phyloP scores from a whole-genome alignment of 2,888 invertebrate species.

The Strigamia transsilvanica region DNA sequence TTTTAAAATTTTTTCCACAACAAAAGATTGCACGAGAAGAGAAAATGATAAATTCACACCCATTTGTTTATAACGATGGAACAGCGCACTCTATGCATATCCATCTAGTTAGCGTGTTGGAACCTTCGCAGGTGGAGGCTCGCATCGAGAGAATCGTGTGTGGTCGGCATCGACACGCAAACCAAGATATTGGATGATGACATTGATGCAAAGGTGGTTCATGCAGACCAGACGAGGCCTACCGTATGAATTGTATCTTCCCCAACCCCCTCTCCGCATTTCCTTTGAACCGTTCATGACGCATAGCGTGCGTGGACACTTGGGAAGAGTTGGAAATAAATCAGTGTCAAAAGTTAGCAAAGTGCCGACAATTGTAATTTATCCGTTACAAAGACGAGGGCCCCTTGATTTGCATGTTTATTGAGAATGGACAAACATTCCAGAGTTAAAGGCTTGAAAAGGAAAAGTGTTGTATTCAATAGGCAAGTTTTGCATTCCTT shows the following conservation, averaged over 20 bases:
- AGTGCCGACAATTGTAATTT: slow-evolving; percentile 54
- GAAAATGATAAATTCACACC: too few species aligned
- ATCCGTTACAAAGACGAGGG: slow-evolving; percentile 20
- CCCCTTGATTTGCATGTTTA: slow-evolving; percentile 53
- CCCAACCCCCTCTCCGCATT: neutral
- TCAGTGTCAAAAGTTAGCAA: slow-evolving; percentile 50
- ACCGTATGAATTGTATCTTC: neutral
- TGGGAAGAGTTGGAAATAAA: slow-evolving; percentile 41
- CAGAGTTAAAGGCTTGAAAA: slow-evolving; percentile 14
- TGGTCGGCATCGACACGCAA: slow-evolving; percentile 41
- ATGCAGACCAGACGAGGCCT: neutral
- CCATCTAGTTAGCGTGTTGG: neutral
- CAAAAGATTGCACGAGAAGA: too few species aligned
- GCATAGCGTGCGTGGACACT: slow-evolving; percentile 12
- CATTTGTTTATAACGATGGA: too few species aligned
- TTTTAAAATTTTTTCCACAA: too few species aligned
- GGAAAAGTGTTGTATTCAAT: slow-evolving; percentile 38
- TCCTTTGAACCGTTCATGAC: neutral
- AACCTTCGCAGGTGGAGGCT: neutral
- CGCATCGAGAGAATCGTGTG: neutral
- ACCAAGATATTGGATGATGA: slow-evolving; percentile 41
- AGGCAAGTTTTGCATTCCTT: slow-evolving; percentile 38
- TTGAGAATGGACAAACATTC: slow-evolving; percentile 52
- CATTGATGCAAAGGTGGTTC: slow-evolving; percentile 33
- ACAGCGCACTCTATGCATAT: too few species aligned